Base-by-base conservation (phyloP, 2,888 invertebrate species). In the Acleris laterana region DNA sequence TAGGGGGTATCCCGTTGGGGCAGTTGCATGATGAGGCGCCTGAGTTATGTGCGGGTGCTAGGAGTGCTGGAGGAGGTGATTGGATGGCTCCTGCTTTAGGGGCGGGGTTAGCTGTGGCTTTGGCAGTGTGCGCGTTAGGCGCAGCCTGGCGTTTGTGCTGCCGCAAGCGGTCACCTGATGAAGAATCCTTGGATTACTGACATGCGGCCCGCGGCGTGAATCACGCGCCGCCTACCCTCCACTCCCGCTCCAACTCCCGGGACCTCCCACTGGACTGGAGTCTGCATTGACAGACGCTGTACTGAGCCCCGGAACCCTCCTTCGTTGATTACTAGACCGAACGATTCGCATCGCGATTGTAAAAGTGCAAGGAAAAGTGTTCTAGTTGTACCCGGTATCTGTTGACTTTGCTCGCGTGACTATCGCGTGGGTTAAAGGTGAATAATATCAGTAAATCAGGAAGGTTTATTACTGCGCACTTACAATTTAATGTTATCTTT, bases 21-120 rank as follows among this genome's bases (percentile, higher is more conserved):
- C 93, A 94, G 68, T 84, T 95, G 56, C 95, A 96, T 74, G 97
- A 97, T 82, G 97, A 97, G 81, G 95, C 97, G 0, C 94, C 95
- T 0, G 96, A 96, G 77, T 91, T 96, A 16, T 97, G 97, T 79
- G 93, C 94, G 22, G 90, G 93, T 19, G 93, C 92, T 1, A 86
- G 89, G 20, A 93, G 88, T 72, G 83, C 87, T 2, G 88, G 85
- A 1, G 85, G 91, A 5, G 90, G 93, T 1, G 95, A 95, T 70
- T 95, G 95, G 95, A 89, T 94, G 49, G 95, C 95, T 1, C 93
- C 95, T 16, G 94, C 93, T 2, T 80, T 95, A n/a, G 95, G 95
- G 0, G 95, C 94, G 19, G 94, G 90, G 3, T 82, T 95, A 25
- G 95, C 95, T 0, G 83, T 94, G 53, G 86, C 94, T 38, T 77